Evolutionary conservation across 2,888 invertebrate genomes (phyloP).

Genomic region (Aspidapion aeneum): DNA sequence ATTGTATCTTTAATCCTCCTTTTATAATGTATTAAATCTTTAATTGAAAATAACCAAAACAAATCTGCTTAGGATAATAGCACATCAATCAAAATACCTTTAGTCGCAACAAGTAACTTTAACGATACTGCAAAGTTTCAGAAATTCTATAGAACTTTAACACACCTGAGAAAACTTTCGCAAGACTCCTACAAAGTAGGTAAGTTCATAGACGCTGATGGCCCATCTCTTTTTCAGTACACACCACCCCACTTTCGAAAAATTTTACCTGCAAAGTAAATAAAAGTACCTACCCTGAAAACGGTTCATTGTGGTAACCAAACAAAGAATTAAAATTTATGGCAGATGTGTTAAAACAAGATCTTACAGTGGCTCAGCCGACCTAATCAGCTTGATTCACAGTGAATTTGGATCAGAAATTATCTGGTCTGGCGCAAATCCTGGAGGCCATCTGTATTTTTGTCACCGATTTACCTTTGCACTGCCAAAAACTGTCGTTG

Average conservation of each 20-base stretch:
- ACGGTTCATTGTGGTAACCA: background rate
- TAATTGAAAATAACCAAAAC: background rate
- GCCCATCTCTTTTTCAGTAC: background rate
- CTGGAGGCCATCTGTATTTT: background rate
- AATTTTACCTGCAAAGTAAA: conserved; percentile 2
- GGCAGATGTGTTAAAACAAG: conserved; percentile 1
- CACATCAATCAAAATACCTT: background rate
- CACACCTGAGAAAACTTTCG: background rate
- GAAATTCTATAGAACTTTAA: background rate
- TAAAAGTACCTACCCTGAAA: background rate
- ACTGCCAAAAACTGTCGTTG: background rate
- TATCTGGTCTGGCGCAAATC: background rate
- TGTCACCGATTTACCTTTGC: background rate
- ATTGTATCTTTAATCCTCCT: background rate
- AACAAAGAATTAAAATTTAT: background rate
- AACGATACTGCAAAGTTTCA: background rate
- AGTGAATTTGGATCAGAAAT: background rate
- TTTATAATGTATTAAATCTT: background rate
- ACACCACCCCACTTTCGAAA: background rate
- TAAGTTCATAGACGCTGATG: background rate
- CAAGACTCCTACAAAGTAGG: background rate
- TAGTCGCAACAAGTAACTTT: background rate
- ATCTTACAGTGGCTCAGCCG: background rate
- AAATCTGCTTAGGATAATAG: background rate
- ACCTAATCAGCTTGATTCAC: background rate